phyloP scores from a whole-genome alignment of 1,140 invertebrate genomes.

The Planococcus citri region DNA sequence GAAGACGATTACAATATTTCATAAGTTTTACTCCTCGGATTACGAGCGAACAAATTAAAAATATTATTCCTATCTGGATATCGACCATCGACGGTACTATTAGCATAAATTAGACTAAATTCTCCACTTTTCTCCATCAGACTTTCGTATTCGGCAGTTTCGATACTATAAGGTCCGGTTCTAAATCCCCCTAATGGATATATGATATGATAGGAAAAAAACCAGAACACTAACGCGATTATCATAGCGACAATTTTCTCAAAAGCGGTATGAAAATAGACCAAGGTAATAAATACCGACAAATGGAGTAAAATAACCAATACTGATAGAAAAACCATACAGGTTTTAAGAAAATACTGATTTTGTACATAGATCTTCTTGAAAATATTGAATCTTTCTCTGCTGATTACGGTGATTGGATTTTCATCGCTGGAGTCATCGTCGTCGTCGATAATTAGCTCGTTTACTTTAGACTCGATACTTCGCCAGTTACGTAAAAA shows the following conservation, averaged over 20 bases:
- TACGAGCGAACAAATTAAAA: no score
- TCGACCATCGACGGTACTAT: not conserved
- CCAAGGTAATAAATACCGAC: not conserved
- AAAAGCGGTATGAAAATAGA: not conserved
- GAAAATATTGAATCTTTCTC: not conserved
- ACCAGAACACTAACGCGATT: not conserved
- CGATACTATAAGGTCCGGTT: not conserved
- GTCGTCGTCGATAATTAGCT: not conserved
- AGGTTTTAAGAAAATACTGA: not conserved
- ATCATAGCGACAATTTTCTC: not conserved
- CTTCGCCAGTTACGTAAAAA: not conserved
- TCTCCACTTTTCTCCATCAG: not conserved
- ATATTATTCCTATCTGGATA: no score
- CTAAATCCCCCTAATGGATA: not conserved
- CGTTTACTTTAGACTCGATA: not conserved
- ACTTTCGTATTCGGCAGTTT: not conserved
- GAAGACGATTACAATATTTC: no score
- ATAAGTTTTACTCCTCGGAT: no score
- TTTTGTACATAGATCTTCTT: not conserved
- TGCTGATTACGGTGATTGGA: not conserved
- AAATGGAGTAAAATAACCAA: not conserved
- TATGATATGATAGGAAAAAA: not conserved
- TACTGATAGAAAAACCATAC: not conserved
- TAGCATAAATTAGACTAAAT: not conserved
- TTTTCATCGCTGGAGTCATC: not conserved